Conservation (phyloP, 2,888 invertebrate genomes). For the Pandemis corylana region DNA sequence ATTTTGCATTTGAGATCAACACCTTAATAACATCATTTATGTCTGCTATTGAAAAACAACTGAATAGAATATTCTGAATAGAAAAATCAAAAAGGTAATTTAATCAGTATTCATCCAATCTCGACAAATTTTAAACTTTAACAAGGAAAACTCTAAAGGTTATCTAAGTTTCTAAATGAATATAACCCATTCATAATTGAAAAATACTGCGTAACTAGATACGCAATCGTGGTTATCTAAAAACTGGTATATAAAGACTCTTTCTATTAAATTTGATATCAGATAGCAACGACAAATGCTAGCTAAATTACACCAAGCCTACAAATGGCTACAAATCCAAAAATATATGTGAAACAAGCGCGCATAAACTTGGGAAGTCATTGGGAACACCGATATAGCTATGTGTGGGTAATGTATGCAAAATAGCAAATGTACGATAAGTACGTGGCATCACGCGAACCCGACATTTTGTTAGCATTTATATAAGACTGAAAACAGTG, state of each 20-base stretch:
- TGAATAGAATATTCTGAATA: no score
- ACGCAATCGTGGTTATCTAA: no score
- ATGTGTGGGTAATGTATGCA: conserved; percentile 75
- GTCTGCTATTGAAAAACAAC: no score
- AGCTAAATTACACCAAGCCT: conserved; percentile 5
- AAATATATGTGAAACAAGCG: conserved; percentile 26
- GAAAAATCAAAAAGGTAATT: no score
- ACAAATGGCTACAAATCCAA: conserved; percentile 31
- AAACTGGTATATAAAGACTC: no score
- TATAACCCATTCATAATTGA: no score
- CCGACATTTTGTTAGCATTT: conserved; percentile 81
- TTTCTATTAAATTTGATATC: neutral
- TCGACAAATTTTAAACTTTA: no score
- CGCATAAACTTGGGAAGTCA: conserved; percentile 40
- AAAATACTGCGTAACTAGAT: no score
- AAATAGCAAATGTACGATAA: conserved; percentile 78
- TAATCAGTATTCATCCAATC: no score
- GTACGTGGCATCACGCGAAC: conserved; percentile 78
- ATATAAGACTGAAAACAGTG: conserved; percentile 67
- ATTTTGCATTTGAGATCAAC: neutral
- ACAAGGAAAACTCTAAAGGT: no score
- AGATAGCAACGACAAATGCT: neutral
- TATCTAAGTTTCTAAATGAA: no score
- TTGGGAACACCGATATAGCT: conserved; percentile 45
- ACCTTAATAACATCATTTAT: neutral